Evolutionary conservation across 2,888 invertebrate species (phyloP).

Genomic region (Tetramorium bicarinatum): DNA sequence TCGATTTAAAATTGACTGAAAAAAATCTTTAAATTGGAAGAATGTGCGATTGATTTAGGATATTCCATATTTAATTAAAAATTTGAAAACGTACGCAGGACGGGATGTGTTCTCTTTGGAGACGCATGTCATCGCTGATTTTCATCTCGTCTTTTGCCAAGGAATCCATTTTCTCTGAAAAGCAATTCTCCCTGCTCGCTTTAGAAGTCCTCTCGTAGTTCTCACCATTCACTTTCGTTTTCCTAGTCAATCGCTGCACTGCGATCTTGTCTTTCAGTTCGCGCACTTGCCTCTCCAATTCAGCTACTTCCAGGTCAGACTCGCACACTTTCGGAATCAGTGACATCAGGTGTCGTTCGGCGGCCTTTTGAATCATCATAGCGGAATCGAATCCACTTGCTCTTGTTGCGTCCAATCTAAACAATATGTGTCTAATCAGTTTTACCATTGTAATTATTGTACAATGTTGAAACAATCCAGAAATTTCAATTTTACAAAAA

Average conservation of each 20-base stretch:
- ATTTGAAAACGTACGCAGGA: conserved; percentile 35
- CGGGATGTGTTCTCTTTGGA: conserved; percentile 7
- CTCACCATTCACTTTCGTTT: conserved; percentile 58
- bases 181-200: conserved; percentile 39
- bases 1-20: neutral
- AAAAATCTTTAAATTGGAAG: neutral
- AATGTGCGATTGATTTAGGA: neutral
- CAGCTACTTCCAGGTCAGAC: conserved; percentile 84
- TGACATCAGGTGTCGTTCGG: conserved; percentile 76
- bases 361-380: conserved; percentile 77
- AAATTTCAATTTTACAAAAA: neutral
- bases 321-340: conserved; percentile 81
- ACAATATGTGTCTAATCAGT: conserved; percentile 47
- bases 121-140: conserved; percentile 17
- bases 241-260: conserved; percentile 37
- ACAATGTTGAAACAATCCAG: neutral
- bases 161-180: conserved; percentile 17
- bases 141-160: conserved; percentile 21
- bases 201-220: conserved; percentile 20
- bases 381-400: conserved; percentile 74
- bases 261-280: conserved; percentile 67
- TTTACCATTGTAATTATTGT: neutral
- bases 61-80: conserved; percentile 5
- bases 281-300: conserved; percentile 76
- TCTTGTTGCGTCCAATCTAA: conserved; percentile 77